Base-by-base conservation (phyloP, 2,113 vertebrate species). In the Thymallus thymallus region DNA sequence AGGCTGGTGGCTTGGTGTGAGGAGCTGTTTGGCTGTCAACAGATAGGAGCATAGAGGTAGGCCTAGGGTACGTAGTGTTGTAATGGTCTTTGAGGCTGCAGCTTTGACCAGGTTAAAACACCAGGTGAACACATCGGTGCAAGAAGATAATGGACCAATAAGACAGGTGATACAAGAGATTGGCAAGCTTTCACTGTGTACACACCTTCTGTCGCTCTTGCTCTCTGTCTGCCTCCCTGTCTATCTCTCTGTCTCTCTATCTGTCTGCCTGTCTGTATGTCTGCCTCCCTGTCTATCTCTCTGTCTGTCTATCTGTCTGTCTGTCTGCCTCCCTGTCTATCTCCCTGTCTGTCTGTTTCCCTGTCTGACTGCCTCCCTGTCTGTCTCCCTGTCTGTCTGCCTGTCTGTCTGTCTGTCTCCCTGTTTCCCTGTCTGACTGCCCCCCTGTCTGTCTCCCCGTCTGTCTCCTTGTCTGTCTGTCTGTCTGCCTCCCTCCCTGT, bases 401-500 rank as follows among this genome's bases (percentile, higher is more conserved):
- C 5, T n/a, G 30, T 32, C 30, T 32, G 30, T n/a, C 16, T 18
- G 0, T 3, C 18, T 56, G 4, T n/a, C 55, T 20, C 1, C 1
- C 55, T 51, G 46, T 2, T 1, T 13, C 3, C 30, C 5, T 32
- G 30, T n/a, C 18, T n/a, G 30, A 5, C 30, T 32, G 5, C 0
- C 30, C 6, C 1, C 30, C 30, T 5, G 30, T n/a, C 16, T 18
- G 5, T n/a, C 18, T n/a, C 5, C 3, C 18, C 4, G 14, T 48
- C 46, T 13, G 13, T 16, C 13, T 16, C 46, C 46, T 13, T 16
- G 16, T 51, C 46, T 16, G 16, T 51, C 10, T 51, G 26, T 26
- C 0, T 51, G 46, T 51, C 10, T 30, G 12, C 35, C 12, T 51
- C 26, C 84, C 71, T 81, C 24, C 85, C 83, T 73, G 79, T 85